Evolutionary conservation across 2,888 invertebrate genomes (phyloP).

Genomic region (Oxytorus armatus): DNA sequence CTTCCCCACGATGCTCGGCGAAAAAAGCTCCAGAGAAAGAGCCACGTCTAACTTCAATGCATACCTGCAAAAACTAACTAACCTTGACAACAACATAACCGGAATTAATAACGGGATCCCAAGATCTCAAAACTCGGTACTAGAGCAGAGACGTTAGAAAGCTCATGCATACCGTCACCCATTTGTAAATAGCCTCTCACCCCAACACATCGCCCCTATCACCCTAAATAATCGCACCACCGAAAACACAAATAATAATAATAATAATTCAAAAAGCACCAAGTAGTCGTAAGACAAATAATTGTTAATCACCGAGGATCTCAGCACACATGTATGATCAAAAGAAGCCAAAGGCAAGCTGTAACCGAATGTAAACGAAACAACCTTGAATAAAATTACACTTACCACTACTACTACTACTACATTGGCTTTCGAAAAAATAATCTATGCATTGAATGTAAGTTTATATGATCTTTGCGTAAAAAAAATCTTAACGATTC

Average conservation of each 20-base stretch:
- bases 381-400: constrained; percentile 1
- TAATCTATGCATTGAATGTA: not conserved
- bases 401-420: not conserved
- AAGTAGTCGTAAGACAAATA: constrained; percentile 21
- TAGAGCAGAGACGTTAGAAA: constrained; percentile 20
- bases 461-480: not conserved
- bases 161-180: constrained; percentile 4
- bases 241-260: constrained; percentile 9
- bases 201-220: constrained; percentile 10
- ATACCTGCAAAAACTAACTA: constrained; percentile 3
- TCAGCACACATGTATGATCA: constrained; percentile 11
- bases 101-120: constrained; percentile 12
- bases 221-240: constrained; percentile 7
- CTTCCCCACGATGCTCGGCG: constrained; percentile 43
- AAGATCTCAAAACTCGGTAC: constrained; percentile 18
- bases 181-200: constrained; percentile 5
- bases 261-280: not conserved
- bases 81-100: constrained; percentile 23
- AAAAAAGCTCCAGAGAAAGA: constrained; percentile 40
- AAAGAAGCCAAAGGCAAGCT: constrained; percentile 23
- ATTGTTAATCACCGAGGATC: constrained; percentile 17
- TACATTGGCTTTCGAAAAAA: not conserved
- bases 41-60: constrained; percentile 26
- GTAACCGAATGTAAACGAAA: constrained; percentile 5
- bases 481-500: constrained; percentile 1